A percentile compares a stretch with the other conserved stretches of the same genome.
phyloP scores from a whole-genome alignment of 2,888 invertebrate genomes.

The Drepanosiphum platanoidis region DNA sequence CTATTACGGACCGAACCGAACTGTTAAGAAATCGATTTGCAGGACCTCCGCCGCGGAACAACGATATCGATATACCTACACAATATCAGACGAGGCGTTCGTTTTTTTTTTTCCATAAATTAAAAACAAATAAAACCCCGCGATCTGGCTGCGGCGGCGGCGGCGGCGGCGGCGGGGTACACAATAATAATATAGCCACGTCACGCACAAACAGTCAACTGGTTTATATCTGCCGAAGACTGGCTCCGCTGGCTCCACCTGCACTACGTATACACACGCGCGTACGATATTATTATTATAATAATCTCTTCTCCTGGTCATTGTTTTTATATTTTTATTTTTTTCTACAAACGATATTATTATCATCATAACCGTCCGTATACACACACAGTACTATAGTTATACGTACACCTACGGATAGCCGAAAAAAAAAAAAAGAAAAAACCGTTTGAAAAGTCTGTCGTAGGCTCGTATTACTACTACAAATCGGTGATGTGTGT shows the following conservation, averaged over 20 bases:
- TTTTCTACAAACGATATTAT: background rate
- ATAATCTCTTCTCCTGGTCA: background rate
- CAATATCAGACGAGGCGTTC: too few relatives aligned
- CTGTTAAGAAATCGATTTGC: slow-evolving; percentile 11
- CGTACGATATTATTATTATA: too few relatives aligned
- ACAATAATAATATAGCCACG: background rate
- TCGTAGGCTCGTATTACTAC: background rate
- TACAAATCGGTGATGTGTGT: background rate
- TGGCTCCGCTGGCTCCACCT: too few relatives aligned
- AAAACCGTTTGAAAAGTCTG: background rate
- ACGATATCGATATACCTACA: background rate
- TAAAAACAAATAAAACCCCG: slow-evolving; percentile 23
- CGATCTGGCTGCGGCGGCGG: background rate
- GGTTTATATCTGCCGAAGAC: background rate
- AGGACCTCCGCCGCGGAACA: background rate
- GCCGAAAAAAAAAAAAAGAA: background rate
- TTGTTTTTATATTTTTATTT: background rate
- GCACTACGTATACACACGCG: too few relatives aligned
- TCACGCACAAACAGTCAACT: background rate
- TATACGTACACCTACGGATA: background rate
- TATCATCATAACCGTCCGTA: background rate
- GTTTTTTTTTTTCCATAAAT: slow-evolving; percentile 16
- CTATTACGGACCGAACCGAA: background rate
- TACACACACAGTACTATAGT: background rate
- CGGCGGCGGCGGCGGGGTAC: background rate